Percentiles rank a stretch among this genome's conserved stretches.
phyloP scores from a whole-genome alignment of 2,113 vertebrate genomes.

The Stictonetta naevosa region DNA sequence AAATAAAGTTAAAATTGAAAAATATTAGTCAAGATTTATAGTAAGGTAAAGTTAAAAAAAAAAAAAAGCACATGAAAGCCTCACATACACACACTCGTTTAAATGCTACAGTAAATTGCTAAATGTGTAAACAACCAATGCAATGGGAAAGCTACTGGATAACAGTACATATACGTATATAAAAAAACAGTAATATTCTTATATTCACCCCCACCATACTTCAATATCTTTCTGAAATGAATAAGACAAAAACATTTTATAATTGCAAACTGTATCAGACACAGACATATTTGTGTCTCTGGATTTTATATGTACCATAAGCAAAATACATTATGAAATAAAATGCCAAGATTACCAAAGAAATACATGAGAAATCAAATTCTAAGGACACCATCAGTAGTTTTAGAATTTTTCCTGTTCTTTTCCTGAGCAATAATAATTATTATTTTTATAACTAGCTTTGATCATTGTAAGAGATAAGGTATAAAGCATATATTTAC shows the following conservation, averaged over 20 bases:
- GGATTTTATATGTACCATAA: not conserved
- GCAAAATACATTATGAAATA: not conserved
- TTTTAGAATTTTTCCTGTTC: not conserved
- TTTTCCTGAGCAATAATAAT: not conserved
- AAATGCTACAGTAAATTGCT: not conserved
- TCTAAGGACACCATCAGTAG: not conserved
- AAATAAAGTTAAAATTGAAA: not conserved
- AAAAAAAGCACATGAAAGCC: not conserved
- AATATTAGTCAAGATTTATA: not conserved
- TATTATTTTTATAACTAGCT: not conserved
- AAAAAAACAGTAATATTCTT: not conserved
- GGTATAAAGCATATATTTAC: not conserved
- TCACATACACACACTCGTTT: not conserved
- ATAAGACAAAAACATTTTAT: not conserved
- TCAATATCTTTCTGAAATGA: not conserved
- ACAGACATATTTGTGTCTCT: not conserved
- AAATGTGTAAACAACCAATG: not conserved
- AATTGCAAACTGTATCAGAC: not conserved
- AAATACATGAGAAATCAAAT: not conserved
- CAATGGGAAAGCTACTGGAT: not conserved
- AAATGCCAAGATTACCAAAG: not conserved
- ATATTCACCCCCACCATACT: not conserved
- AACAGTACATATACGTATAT: not conserved
- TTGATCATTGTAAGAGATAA: not conserved
- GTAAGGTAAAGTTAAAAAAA: not conserved